phyloP scores from a whole-genome alignment of 2,113 vertebrate genomes.

The Rynchops niger region DNA sequence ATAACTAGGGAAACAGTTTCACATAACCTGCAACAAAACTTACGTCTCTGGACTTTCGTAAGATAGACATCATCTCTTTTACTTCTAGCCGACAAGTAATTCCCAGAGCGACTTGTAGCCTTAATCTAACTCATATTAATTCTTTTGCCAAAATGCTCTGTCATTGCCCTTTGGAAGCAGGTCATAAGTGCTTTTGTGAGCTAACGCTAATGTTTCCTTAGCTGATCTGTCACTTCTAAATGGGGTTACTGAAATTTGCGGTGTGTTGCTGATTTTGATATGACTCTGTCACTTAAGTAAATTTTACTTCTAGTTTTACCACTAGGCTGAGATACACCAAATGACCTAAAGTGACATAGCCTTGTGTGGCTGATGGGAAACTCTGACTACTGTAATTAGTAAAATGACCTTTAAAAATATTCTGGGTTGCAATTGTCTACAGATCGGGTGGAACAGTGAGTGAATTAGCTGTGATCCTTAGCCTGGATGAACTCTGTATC shows the following conservation, averaged over 20 bases:
- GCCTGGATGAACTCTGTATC: background rate
- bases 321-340: background rate
- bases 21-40: constrained; percentile 27
- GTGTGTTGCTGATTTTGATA: background rate
- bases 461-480: background rate
- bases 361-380: background rate
- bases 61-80: constrained; percentile 14
- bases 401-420: background rate
- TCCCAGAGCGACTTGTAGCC: background rate
- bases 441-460: background rate
- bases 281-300: background rate
- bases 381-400: background rate
- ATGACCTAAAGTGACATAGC: background rate
- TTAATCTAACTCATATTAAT: background rate
- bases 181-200: background rate
- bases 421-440: background rate
- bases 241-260: background rate
- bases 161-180: background rate
- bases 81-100: background rate
- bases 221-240: background rate
- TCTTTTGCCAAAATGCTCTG: background rate
- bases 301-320: background rate
- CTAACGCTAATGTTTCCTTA: background rate
- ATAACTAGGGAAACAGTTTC: background rate
- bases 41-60: constrained; percentile 27